A percentile compares a stretch with the other conserved stretches of the same genome.
Evolutionary conservation across 2,797 vertebrate species (phyloP).

Genomic region (Syndactyla subalaris): DNA sequence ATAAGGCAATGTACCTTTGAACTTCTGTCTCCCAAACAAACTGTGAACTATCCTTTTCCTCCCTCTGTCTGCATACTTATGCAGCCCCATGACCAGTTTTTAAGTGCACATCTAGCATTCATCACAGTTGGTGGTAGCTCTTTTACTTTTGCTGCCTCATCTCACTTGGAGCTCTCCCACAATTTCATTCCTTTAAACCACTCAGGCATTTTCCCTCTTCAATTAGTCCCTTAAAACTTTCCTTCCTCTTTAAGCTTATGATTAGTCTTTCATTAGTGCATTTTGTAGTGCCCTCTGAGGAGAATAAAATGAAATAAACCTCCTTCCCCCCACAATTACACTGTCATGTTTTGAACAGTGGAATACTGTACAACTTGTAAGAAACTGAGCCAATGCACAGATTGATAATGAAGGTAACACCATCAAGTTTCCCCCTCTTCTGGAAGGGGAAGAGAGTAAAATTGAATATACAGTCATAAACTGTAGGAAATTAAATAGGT

Average conservation of each 20-base stretch:
- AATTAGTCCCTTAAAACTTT: slow-evolving; percentile 46
- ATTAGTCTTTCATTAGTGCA: slow-evolving; percentile 29
- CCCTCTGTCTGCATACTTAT: not conserved
- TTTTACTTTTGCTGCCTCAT: slow-evolving; percentile 36
- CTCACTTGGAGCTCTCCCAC: slow-evolving; percentile 28
- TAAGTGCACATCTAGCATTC: not conserved
- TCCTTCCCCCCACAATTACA: not conserved
- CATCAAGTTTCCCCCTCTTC: not conserved
- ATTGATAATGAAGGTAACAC: not conserved
- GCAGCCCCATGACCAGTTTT: not conserved
- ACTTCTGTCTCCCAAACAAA: not conserved
- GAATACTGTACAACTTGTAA: not conserved
- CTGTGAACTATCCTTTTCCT: not conserved
- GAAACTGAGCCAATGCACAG: not conserved
- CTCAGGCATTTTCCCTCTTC: slow-evolving; percentile 9
- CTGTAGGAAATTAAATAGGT: not conserved
- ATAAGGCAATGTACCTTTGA: not conserved
- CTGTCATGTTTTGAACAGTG: not conserved
- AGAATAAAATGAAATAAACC: not conserved
- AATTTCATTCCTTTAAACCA: slow-evolving; percentile 46
- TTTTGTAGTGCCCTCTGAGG: slow-evolving; percentile 3
- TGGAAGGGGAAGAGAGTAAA: not conserved
- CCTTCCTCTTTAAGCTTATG: not conserved
- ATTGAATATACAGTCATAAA: not conserved
- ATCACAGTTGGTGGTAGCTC: not conserved